Base-by-base conservation (phyloP, 2,888 invertebrate genomes). In the Caenorhabditis doughertyi region DNA sequence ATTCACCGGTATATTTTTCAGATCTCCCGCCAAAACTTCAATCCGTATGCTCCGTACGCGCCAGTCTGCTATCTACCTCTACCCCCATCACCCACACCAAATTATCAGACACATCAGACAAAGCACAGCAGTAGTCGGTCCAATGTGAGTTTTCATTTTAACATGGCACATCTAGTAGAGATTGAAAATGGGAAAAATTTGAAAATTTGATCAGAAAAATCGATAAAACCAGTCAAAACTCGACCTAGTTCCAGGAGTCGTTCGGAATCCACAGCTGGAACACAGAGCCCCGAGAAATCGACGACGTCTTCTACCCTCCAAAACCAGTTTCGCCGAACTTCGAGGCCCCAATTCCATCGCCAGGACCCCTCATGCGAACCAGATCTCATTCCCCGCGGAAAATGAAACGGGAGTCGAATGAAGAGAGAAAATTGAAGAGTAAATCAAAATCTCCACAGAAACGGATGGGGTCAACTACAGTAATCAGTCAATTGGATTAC, bases 401-500 rank as follows among this genome's bases (percentile, higher is more conserved):
- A 62, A 56, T 72, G 42, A 79, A 56, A 42, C 23, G 67, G 21
- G 62, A 70, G 3, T 35, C 65, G 0, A 42, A 44, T 29, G 68
- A 73, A 3, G 72, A 76, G 21, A n/a, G 49, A 23, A 83, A 73
- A 29, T n/a, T 65, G 18, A 77, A 82, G n/a, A 76, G 79, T 32
- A 84, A 86, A 67, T 87, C 88, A 9, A 88, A 87, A 83, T 86
- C 86, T 8, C 87, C 88, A 1, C 77, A 85, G 32, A 84, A 76
- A 60, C 27, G 21, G 13, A 27, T 73, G 72, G 60, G 62, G 65
- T 49, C 60, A 53, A 49, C 23, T n/a, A 58, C 79, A 3, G 85
- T 89, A 39, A 83, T 86, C 18, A 89, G 87, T 44, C 91, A 89
- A 16, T 81, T 89, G 39, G 91, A 91, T 76, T 91, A 91, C 73